Evolutionary conservation across 2,113 vertebrate genomes (phyloP), one percentile per base, ranked within the genome.

Genomic region (Australoheros scitulus): DNA sequence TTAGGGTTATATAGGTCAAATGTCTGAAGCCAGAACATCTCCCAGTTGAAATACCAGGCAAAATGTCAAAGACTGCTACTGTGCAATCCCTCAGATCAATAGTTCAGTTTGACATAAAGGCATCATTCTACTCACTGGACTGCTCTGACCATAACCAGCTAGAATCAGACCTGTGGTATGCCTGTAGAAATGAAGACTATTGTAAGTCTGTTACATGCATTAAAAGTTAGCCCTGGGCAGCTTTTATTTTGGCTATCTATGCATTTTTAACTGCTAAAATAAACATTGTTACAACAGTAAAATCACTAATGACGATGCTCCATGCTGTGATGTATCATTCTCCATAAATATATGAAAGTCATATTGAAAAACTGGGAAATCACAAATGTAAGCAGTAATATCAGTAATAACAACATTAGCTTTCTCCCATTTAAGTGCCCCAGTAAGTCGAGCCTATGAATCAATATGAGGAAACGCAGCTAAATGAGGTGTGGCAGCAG

Each of bases 61-160:
- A 93, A 94, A 94, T 94, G 94, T 94, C 93, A 94, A 88, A 92
- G 77, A 92, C 74, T 90, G 85, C 80, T 76, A 57, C 84, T 22
- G 87, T 76, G 75, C 91, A 82, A 88, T 91, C 88, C 59, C 52
- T 85, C 84, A 89, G 93, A 94, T 95, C 94, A 89, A 94, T 95
- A 94, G 91, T 88, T 90, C 92, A 93, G 89, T 93, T 94, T 93
- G 92, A 94, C 93, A 94, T 89, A 87, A 89, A 92, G 80, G 58
- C 76, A 90, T 84, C 77, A 26, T 50, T 93, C 85, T 79, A 36
- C 86, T 70, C 63, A 70, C 74, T 11, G 32, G 70, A 77, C 59
- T 1, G 3, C 72, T 43, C 20, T 14, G 11, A 61, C 26, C 15
- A n/a, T 7, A 76, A 26, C 26, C 13, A 11, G 26, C 11, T 77